Base-by-base conservation (phyloP, 2,888 invertebrate species). In the Bimastos eiseni region DNA sequence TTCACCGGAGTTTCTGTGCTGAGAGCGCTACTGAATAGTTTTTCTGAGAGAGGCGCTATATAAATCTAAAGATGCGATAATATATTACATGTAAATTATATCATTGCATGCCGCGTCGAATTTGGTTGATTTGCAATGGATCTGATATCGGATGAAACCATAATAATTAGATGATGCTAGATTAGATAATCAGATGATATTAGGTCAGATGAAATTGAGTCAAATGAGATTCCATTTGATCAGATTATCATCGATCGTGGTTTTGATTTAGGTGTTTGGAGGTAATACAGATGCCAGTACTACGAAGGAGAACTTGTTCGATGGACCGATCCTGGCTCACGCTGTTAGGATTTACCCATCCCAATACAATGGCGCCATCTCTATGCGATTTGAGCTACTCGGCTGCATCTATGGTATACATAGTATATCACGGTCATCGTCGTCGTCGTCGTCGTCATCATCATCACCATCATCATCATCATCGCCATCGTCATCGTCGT, bases 341-440 rank as follows among this genome's bases (percentile, higher is more conserved):
- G 88, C 38, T 24, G 13, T 90, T 44, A 37, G 90, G 13, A 88
- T 90, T 19, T 55, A 90, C 33, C 90, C 90, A 34, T 8, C 33
- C n/a, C 21, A 21, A 34, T 88, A 15, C 88, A 34, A 44, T 3
- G 90, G 88, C 15, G 90, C 88, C 38, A 33, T 89, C 33, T 90
- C 90, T 0, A 44, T 90, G 88, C 30, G 90, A 34, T 49, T 90
- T 88, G 90, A 90, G 37, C 33, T 90, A 19, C 55, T 88, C 36
- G 90, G 90, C 34, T 90, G 90, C 55, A 11, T 36, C 33, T 88
- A 83, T 36, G 88, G 90, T 90, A 33, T 34, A 36, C 3, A 17
- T 4, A 86, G 3, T 30, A 36, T 36, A 86, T 86, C 36, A 86
- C 17, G 19, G 24, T 34, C 86, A 8, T 86, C 36, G 30, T 15